phyloP scores from a whole-genome alignment of 2,797 vertebrate species.

The Spinus olivaceus region DNA sequence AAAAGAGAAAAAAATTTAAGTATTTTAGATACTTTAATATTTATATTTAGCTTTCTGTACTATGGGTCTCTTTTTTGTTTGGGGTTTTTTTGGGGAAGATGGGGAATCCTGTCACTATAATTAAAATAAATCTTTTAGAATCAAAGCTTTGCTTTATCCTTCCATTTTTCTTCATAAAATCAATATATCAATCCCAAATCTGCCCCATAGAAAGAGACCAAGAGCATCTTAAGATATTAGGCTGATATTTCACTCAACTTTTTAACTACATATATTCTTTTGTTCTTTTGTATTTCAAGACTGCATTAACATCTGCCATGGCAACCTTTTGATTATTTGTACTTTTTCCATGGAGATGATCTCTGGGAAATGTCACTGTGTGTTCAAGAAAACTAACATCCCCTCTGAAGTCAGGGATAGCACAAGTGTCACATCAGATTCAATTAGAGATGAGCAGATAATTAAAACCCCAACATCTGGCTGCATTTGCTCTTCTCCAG shows the following conservation, averaged over 20 bases:
- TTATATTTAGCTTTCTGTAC: not conserved
- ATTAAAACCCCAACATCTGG: slow-evolving; percentile 42
- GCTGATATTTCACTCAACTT: not conserved
- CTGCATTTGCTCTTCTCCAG: not conserved
- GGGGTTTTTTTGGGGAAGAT: fast-evolving
- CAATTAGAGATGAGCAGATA: slow-evolving; percentile 13
- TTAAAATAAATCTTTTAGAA: not conserved
- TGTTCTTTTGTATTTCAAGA: not conserved
- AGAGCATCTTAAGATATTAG: not conserved
- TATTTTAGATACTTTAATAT: not conserved
- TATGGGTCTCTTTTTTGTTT: not conserved
- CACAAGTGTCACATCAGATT: slow-evolving; percentile 43
- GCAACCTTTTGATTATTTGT: slow-evolving; percentile 15
- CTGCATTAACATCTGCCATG: not conserved
- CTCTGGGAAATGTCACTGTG: not conserved
- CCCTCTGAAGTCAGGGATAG: slow-evolving; percentile 1
- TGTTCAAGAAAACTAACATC: not conserved
- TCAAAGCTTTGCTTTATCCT: not conserved
- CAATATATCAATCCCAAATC: not conserved
- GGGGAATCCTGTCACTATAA: not conserved
- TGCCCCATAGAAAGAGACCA: not conserved
- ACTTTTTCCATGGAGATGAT: not conserved
- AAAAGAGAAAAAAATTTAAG: not conserved
- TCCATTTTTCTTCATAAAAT: not conserved
- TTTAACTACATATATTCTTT: not conserved